These are phyloP conservation scores for Euzetes globulus DNA, from an alignment of 2,888 invertebrate genomes.

Conservation along the genomic window DNA sequence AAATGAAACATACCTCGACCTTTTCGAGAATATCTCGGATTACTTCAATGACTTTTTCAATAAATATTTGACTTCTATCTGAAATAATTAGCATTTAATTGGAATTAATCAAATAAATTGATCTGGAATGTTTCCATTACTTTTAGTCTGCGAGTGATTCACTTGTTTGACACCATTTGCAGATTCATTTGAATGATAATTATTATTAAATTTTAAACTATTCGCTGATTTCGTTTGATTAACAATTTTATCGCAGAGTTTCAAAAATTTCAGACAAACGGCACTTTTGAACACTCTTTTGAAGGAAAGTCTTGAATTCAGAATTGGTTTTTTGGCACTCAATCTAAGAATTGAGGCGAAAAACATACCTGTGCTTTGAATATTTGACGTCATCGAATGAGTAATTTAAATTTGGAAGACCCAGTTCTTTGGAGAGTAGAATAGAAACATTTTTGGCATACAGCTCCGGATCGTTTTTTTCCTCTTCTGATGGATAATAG, in stretches of 20 bases:
- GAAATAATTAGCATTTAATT: neutral
- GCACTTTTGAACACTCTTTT: conserved; percentile 30
- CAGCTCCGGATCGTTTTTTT: conserved; percentile 74
- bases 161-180: neutral
- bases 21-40: neutral
- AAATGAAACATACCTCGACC: neutral
- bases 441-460: conserved; percentile 81
- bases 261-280: conserved; percentile 33
- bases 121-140: neutral
- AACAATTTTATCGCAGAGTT: conserved; percentile 31
- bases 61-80: neutral
- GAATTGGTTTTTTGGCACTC: no score
- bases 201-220: neutral
- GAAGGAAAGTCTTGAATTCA: neutral
- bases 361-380: conserved; percentile 20
- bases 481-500: conserved; percentile 76
- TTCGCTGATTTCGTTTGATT: neutral
- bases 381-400: conserved; percentile 33
- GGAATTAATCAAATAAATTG: neutral
- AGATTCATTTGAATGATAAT: neutral
- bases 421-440: conserved; percentile 69
- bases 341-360: neutral
- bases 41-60: neutral
- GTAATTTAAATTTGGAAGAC: conserved; percentile 27
- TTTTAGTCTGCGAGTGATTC: neutral